Percentiles rank a stretch among this genome's conserved stretches.
phyloP scores from a whole-genome alignment of 2,113 vertebrate species.

The Limanda limanda region DNA sequence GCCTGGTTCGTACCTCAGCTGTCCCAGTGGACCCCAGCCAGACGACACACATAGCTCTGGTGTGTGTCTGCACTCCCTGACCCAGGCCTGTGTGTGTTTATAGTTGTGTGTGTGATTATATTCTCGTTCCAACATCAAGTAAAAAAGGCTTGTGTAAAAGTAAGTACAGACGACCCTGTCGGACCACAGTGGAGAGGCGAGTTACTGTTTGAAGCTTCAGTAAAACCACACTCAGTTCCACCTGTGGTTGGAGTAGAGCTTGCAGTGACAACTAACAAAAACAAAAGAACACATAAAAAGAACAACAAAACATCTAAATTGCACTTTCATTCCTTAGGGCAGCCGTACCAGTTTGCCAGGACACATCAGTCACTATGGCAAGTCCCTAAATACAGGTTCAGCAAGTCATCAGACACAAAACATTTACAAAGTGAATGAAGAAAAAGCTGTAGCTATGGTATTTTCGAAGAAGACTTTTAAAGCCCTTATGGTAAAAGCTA shows the following conservation, averaged over 20 bases:
- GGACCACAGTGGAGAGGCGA: slow-evolving; percentile 9
- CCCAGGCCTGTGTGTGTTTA: slow-evolving; percentile 36
- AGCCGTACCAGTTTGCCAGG: slow-evolving; percentile 8
- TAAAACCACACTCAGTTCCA: background rate
- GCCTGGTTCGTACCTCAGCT: slow-evolving; percentile 71
- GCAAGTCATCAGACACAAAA: background rate
- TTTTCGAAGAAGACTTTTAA: background rate
- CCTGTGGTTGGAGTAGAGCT: no score
- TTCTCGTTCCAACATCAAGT: slow-evolving; percentile 10
- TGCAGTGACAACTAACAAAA: no score
- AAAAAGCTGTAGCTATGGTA: background rate
- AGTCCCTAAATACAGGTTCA: slow-evolving; percentile 19
- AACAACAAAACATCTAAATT: slow-evolving; percentile 12
- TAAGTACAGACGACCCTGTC: slow-evolving; percentile 3
- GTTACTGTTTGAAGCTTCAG: slow-evolving; percentile 8
- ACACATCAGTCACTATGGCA: slow-evolving; percentile 15
- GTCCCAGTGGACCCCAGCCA: slow-evolving; percentile 73
- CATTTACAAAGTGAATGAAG: background rate
- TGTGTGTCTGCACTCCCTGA: slow-evolving; percentile 72
- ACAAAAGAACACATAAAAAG: background rate
- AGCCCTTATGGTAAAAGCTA: no score
- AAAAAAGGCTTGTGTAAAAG: slow-evolving; percentile 1
- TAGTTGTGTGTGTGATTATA: slow-evolving; percentile 15
- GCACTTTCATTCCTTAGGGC: background rate
- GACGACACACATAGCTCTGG: slow-evolving; percentile 63